Evolutionary conservation across 2,113 vertebrate genomes (phyloP).

Genomic region (Chaetodon trifascialis): DNA sequence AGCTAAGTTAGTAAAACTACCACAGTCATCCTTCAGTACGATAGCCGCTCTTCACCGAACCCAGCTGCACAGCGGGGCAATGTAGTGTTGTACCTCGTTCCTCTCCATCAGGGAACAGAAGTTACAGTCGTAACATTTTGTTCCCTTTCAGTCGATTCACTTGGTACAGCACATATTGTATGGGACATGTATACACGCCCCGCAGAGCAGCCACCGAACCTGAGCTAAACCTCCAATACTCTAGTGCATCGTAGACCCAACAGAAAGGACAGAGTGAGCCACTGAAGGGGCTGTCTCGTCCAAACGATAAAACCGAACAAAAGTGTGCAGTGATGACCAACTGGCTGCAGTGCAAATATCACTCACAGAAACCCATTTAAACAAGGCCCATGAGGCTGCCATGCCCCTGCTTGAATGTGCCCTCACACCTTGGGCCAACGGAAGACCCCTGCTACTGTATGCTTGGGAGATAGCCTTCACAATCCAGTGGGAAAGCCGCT

Average conservation of each 20-base stretch:
- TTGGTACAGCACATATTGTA: background rate
- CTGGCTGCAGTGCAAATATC: background rate
- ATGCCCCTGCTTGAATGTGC: rapidly evolving
- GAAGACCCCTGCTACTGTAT: background rate
- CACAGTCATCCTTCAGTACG: too few relatives aligned
- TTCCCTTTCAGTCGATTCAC: background rate
- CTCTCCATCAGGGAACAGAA: too few relatives aligned
- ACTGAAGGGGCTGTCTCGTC: background rate
- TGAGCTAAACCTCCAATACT: background rate
- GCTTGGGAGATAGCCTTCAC: background rate
- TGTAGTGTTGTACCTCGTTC: too few relatives aligned
- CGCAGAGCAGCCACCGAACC: background rate
- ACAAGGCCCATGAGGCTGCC: too few relatives aligned
- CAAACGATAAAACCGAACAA: background rate
- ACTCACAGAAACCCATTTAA: background rate
- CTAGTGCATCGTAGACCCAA: background rate
- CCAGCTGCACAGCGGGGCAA: too few relatives aligned
- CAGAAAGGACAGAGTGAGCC: background rate
- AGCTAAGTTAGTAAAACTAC: too few relatives aligned
- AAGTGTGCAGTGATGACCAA: background rate
- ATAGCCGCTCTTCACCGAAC: too few relatives aligned
- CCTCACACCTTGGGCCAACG: background rate
- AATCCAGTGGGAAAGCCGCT: background rate
- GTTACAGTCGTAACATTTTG: background rate
- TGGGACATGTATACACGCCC: background rate